Evolutionary conservation across 2,113 vertebrate species (phyloP).

Genomic region (Melanerpes formicivorus): DNA sequence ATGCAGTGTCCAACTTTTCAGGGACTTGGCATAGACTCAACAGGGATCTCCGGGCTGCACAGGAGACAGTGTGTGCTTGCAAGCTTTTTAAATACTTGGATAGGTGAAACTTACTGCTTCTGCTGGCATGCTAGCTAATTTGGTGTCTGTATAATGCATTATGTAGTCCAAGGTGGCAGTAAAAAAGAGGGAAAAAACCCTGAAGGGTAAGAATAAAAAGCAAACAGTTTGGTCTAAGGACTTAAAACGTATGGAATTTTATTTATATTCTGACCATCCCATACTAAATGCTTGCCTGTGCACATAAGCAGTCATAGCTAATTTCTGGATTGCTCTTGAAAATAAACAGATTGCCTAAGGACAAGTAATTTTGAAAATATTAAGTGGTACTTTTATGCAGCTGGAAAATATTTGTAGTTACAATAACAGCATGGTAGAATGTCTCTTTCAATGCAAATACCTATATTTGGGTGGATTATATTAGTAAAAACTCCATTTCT

Average conservation of each 20-base stretch:
- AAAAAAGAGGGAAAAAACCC: background rate
- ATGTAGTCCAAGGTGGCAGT: constrained; percentile 38
- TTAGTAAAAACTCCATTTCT: background rate
- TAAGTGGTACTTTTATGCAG: constrained; percentile 3
- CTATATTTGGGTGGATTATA: background rate
- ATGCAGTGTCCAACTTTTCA: constrained; percentile 87
- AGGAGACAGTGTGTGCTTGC: constrained; percentile 77
- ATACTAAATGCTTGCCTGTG: background rate
- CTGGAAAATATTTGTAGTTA: constrained; percentile 36
- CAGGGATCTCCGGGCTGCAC: constrained; percentile 80
- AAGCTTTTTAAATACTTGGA: constrained; percentile 77
- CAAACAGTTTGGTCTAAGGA: background rate
- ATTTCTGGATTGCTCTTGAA: constrained; percentile 20
- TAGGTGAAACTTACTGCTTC: constrained; percentile 72
- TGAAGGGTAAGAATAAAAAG: constrained; percentile 8
- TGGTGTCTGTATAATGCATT: constrained; percentile 42
- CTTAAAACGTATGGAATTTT: background rate
- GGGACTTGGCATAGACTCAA: constrained; percentile 81
- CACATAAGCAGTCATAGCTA: background rate
- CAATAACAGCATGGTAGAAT: background rate
- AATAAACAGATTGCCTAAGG: constrained; percentile 21
- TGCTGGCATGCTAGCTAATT: constrained; percentile 50
- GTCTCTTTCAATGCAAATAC: background rate
- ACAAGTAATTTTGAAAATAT: constrained; percentile 25
- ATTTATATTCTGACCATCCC: background rate